Evolutionary conservation across 2,113 vertebrate species (phyloP), one percentile per base, ranked within the genome.

Genomic region (Pterocles gutturalis): DNA sequence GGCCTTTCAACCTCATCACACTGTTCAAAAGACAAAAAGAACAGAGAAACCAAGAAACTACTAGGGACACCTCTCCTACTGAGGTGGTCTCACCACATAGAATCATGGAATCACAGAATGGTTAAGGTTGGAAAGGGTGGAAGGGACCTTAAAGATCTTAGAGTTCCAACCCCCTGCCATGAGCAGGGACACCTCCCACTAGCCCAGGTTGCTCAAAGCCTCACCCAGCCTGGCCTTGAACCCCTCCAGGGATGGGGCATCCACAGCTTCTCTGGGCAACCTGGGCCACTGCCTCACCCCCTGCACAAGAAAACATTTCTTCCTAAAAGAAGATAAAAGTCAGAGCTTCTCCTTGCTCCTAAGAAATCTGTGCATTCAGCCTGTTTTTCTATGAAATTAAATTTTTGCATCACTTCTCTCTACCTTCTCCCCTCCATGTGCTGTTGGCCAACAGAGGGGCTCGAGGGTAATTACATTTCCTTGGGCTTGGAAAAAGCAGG

Each of bases 51-150:
- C 28, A 49, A 71, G 45, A 54, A 60, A 33, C 15, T 54, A 5
- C 36, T 6, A 34, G 31, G 4, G n/a, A 34, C 6, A 17, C 2
- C 5, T 28, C 48, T 46, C 24, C 54, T 33, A 16, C 7, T 36
- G 11, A 28, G 31, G 17, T 2, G 5, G 10, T 54, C 26, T 67
- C 41, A 58, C 7, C 28, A 28, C 1, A 0, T 8, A 64, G 41
- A 41, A 41, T 41, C 41, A 41, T 41, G 13, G 13, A 41, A 41
- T 41, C 41, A 41, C 41, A 13, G 41, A 41, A 14, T 41, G 41
- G 41, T 41, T 41, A 41, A 41, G 41, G 41, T 41, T 41, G 41
- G 41, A 41, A 41, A 41, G 41, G 41, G 13, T 41, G 41, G 41
- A 41, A 41, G 11, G 41, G 41, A 41, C 41, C 41, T 41, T 41